Evolutionary conservation across 2,113 vertebrate species (phyloP).

Genomic region (Girardinichthys multiradiatus): DNA sequence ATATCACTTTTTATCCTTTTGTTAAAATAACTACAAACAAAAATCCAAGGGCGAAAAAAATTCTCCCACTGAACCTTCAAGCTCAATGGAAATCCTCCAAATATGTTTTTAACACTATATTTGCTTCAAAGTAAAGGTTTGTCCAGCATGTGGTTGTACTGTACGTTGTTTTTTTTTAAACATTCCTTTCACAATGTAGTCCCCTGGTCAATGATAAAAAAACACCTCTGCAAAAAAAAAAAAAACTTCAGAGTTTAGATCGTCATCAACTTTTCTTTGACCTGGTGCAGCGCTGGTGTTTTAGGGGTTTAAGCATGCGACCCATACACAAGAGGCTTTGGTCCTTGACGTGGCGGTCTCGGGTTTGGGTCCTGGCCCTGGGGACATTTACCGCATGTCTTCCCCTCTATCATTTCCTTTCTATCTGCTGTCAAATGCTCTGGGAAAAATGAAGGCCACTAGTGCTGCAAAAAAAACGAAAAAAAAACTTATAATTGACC

Average conservation of each 20-base stretch:
- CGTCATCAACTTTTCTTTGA: not conserved
- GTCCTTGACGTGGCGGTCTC: too few relatives aligned
- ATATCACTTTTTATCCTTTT: conserved; percentile 5
- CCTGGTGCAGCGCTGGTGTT: too few relatives aligned
- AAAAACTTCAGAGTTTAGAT: not conserved
- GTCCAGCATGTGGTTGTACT: not conserved
- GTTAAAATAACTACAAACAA: not conserved
- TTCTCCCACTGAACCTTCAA: not conserved
- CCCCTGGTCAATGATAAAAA: not conserved
- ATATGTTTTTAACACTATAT: not conserved
- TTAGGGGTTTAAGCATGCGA: too few relatives aligned
- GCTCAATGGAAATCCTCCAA: conserved; percentile 5
- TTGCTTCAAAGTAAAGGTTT: not conserved
- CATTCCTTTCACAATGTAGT: not conserved
- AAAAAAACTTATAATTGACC: too few relatives aligned
- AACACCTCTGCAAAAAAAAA: too few relatives aligned
- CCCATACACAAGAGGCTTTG: too few relatives aligned
- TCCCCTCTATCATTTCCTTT: too few relatives aligned
- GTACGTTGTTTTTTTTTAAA: not conserved
- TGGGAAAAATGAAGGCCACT: too few relatives aligned
- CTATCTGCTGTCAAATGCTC: too few relatives aligned
- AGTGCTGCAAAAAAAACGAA: too few relatives aligned
- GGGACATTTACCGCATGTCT: too few relatives aligned
- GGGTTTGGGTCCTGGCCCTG: too few relatives aligned
- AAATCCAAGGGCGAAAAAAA: not conserved